Percentiles rank a stretch among this genome's conserved stretches.
phyloP scores from a whole-genome alignment of 2,113 vertebrate genomes.

The Oostethus manadensis region DNA sequence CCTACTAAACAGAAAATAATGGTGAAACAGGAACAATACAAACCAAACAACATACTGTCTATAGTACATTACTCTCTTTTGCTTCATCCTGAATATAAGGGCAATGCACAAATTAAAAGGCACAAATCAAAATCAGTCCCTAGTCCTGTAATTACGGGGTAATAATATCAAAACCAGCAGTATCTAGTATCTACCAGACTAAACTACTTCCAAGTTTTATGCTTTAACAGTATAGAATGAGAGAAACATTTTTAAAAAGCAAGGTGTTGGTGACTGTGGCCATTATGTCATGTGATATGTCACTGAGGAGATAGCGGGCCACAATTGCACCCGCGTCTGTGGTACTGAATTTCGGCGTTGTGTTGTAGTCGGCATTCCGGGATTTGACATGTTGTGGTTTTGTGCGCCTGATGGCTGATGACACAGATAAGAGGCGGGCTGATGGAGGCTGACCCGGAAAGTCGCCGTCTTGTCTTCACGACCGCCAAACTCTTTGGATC shows the following conservation, averaged over 20 bases:
- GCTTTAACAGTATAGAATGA: neutral
- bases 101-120: too few relatives aligned
- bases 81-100: too few relatives aligned
- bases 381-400: slow-evolving; percentile 8
- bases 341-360: neutral
- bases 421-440: slow-evolving; percentile 17
- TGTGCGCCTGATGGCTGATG: slow-evolving; percentile 5
- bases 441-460: slow-evolving; percentile 18
- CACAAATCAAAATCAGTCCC: too few relatives aligned
- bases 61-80: too few relatives aligned
- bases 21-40: too few relatives aligned
- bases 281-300: neutral
- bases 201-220: neutral
- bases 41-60: too few relatives aligned
- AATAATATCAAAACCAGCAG: too few relatives aligned
- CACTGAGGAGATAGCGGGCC: neutral
- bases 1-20: too few relatives aligned
- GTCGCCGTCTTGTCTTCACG: slow-evolving; percentile 13
- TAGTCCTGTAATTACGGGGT: too few relatives aligned
- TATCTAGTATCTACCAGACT: too few relatives aligned
- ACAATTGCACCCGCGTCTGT: neutral
- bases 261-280: too few relatives aligned
- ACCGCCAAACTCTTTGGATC: neutral
- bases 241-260: too few relatives aligned
- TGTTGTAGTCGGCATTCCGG: neutral